These are phyloP conservation scores for Pampusana beccarii DNA, from an alignment of 2,113 vertebrate genomes.

Conservation along the genomic window DNA sequence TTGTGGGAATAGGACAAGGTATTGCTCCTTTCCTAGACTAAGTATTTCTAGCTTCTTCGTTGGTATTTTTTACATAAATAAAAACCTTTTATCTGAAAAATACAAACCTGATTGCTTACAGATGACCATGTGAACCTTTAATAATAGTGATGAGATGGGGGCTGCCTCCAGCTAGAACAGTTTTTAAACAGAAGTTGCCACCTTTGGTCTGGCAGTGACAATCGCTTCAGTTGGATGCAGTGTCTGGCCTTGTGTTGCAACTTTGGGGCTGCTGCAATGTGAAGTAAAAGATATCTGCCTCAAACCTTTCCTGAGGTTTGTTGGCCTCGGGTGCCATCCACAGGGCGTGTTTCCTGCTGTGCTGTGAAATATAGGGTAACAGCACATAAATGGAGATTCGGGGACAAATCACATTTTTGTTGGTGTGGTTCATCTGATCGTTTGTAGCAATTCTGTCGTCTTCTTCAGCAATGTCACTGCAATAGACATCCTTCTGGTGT, in stretches of 20 bases:
- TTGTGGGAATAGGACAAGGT: background rate
- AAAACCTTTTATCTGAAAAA: background rate
- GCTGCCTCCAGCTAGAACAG: background rate
- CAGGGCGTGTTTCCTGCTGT: background rate
- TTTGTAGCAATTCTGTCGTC: background rate
- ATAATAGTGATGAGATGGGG: background rate
- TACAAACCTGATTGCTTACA: background rate
- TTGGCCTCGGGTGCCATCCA: background rate
- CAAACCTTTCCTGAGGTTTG: background rate
- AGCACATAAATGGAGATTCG: background rate
- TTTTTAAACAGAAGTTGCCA: background rate
- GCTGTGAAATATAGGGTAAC: background rate
- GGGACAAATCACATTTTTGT: background rate
- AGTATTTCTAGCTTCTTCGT: background rate
- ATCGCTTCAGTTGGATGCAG: background rate
- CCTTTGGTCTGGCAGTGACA: background rate
- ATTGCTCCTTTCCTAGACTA: background rate
- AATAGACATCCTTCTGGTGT: background rate
- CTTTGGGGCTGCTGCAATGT: background rate
- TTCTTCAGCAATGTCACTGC: accelerated
- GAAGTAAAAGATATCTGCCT: background rate
- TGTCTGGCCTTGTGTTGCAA: background rate
- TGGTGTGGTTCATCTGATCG: background rate
- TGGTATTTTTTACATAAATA: background rate
- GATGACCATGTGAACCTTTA: background rate